Evolutionary conservation across 2,113 vertebrate species (phyloP), one percentile per base, ranked within the genome.

Genomic region (Caranx ignobilis): DNA sequence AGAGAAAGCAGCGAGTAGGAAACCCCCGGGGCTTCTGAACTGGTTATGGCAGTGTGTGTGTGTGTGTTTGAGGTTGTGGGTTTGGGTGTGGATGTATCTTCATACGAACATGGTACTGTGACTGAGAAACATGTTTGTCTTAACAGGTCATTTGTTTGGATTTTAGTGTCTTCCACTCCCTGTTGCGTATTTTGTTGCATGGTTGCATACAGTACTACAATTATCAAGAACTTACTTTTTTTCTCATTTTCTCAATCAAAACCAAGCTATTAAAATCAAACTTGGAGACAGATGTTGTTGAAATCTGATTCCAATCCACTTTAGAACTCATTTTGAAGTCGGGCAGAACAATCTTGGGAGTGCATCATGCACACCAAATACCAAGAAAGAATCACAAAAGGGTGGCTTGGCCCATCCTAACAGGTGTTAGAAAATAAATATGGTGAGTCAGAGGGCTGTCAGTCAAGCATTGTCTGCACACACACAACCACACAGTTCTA

Each of bases 1-100:
- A 81, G 73, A 83, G 82, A 86, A 82, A 77, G 87, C 86, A 91
- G 83, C 57, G 48, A 87, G 81, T 74, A 85, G 85, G 87, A 88
- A 89, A 87, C 74, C 84, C 85, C 83, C 71, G 35, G 81, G 87
- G 77, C 70, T 45, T 52, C 79, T 71, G 71, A 76, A 77, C 69
- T 83, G 79, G 77, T 81, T 73, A 50, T 80, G 63, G 39, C 67
- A n/a, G 56, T 48, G 31, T 74, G 55, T 52, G 66, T 50, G 39
- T 57, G 35, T 65, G 26, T 32, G 39, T 37, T 21, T 55, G 32
- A 15, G 13, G 35, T 70, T 77, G 35, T 10, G 41, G 15, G 21
- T 57, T 47, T 83, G 45, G 52, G 57, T 70, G 71, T 63, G 75
- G 31, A 21, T 63, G 63, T 11, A 71, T 76, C 8, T 82, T 74